phyloP scores from a whole-genome alignment of 1,140 invertebrate genomes.

The Pseudomyrmex dendroicus region DNA sequence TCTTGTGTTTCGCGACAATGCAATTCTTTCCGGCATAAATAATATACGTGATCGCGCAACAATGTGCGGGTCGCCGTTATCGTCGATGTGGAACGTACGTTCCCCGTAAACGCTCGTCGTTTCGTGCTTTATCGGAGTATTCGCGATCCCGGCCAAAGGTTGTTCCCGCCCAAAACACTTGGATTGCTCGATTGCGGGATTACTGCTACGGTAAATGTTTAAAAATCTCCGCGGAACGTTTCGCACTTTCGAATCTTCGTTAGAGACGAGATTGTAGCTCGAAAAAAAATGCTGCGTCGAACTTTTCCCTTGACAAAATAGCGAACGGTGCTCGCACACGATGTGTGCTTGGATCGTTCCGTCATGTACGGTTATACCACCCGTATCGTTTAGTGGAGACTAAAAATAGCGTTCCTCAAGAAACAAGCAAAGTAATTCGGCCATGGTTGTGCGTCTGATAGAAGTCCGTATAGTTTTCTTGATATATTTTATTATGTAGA shows the following conservation, averaged over 20 bases:
- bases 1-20: no score
- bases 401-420: slow-evolving; percentile 67
- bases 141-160: background rate
- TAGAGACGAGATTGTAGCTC: background rate
- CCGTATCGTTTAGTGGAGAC: slow-evolving; percentile 64
- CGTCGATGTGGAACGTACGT: background rate
- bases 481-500: background rate
- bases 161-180: slow-evolving; percentile 23
- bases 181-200: background rate
- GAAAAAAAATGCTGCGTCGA: background rate
- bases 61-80: background rate
- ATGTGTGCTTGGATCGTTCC: slow-evolving; percentile 49
- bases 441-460: background rate
- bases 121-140: background rate
- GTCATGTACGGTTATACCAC: slow-evolving; percentile 73
- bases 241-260: no score
- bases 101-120: no score
- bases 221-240: no score
- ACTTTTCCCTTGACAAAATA: background rate
- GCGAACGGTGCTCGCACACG: slow-evolving; percentile 19
- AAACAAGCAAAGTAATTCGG: slow-evolving; percentile 66
- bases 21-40: background rate
- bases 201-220: background rate
- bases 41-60: slow-evolving; percentile 14
- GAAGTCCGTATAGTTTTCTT: background rate